Evolutionary conservation across 2,113 vertebrate species (phyloP), one percentile per base, ranked within the genome.

Genomic region (Pachypanchax playfairii): DNA sequence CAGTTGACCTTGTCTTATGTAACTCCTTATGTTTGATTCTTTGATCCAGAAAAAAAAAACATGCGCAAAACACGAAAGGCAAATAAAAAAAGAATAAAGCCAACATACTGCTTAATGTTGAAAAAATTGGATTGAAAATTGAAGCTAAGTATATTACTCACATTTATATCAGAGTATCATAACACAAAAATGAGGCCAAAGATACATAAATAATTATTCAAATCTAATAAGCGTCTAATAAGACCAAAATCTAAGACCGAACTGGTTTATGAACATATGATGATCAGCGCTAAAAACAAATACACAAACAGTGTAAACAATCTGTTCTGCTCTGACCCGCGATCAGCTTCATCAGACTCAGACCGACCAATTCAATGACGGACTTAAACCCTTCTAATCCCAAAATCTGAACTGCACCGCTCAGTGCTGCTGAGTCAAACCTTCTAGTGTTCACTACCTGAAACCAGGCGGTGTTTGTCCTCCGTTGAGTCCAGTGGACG

Each of bases 371-470:
- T 75, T 87, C 74, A 83, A 88, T 82, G 24, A 72, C 26, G 21
- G 57, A 63, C 17, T 67, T 65, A 84, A 74, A 79, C 52, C 76
- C 55, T 71, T 58, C 25, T 69, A 77, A 79, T 73, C 78, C 80
- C 68, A 61, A 66, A 51, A 68, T 69, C 58, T 46, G 42, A 79
- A 57, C 25, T 43, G 57, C 73, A 54, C 43, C 59, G 42, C 26
- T 21, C 53, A 35, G 36, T 15, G 20, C 41, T 60, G 48, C 73
- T 46, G 58, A 24, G 47, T 73, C 51, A 81, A 71, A 80, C 47
- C 51, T 77, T 73, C 54, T 77, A n/a, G 68, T 67, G 31, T 47
- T 55, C 7, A 1, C 29, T 79, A 86, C 87, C 84, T 80, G 80
- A 76, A 71, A 60, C 33, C 71, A 61, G 78, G 56, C 50, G 39